Base-by-base conservation (phyloP, 2,113 vertebrate genomes). In the Galeopterus variegatus region DNA sequence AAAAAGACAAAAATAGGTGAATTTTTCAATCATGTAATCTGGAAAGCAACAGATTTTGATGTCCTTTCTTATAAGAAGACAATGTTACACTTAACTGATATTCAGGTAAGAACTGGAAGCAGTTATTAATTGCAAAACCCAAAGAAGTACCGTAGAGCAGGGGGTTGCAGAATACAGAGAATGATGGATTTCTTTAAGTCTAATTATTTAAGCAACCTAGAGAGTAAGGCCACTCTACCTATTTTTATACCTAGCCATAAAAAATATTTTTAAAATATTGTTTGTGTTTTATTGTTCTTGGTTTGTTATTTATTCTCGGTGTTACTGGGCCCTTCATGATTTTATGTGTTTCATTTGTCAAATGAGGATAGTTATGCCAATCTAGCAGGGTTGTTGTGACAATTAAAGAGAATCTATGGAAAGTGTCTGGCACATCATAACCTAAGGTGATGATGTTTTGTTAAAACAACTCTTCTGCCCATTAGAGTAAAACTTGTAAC, bases 51-150 rank as follows among this genome's bases (percentile, higher is more conserved):
- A 84, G 99, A 99, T 94, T 99, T 99, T 98, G 99, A 99, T 65
- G 98, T 99, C n/a, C 99, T 99, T 92, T 99, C 99, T 70, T 99
- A 99, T 96, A 99, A 99, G 98, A 99, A 99, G 98, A 99, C 99
- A 21, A 99, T 99, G 97, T 97, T 99, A 90, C 99, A 99, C 97
- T 99, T 99, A 98, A 99, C 99, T 97, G 99, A 99, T 98, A 99
- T 98, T 98, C 99, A 99, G 99, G 99, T 99, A 97, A 90, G 95
- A 96, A 41, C 54, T 72, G 31, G 36, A 87, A 64, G 13, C 11
- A 5, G 19, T 70, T 54, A 24, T 21, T 88, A 83, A 79, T 65
- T 52, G 60, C 18, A 83, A 50, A 97, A 45, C 64, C 41, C 33
- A 79, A 11, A 60, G 21, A 11, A 33, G 36, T 60, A 2, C n/a